These are phyloP conservation scores for Hassar affinis DNA, from an alignment of 2,113 vertebrate species.

Conservation along the genomic window DNA sequence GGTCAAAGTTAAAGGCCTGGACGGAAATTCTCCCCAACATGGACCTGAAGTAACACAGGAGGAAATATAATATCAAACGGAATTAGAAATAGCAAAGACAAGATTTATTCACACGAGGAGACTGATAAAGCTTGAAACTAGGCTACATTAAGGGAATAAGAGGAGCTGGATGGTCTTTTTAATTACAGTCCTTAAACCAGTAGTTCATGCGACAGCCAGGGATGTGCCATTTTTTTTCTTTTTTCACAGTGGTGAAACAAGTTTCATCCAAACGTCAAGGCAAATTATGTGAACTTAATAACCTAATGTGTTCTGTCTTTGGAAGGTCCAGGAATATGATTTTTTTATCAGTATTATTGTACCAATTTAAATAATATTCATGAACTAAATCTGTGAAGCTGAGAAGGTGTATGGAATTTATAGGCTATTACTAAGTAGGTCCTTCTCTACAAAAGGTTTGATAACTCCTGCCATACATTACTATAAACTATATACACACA, in stretches of 20 bases:
- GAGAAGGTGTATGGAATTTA: neutral
- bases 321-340: neutral
- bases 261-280: neutral
- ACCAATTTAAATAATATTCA: neutral
- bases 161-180: neutral
- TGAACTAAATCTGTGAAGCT: neutral
- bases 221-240: neutral
- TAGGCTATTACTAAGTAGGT: too few relatives aligned
- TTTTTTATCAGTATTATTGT: neutral
- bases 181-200: neutral
- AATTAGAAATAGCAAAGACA: neutral
- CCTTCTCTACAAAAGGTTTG: too few relatives aligned
- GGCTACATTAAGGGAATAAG: neutral
- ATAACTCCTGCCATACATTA: too few relatives aligned
- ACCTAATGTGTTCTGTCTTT: neutral
- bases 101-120: neutral
- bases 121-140: neutral
- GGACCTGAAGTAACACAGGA: conserved; percentile 62
- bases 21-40: conserved; percentile 73
- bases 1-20: conserved; percentile 72
- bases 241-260: neutral
- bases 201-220: neutral
- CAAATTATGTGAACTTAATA: neutral
- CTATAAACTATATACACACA: too few relatives aligned
- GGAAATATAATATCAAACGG: neutral